Percentiles rank a stretch among this genome's conserved stretches.
phyloP scores from a whole-genome alignment of 2,888 invertebrate genomes.

The Drosophila nr. perissopoda region DNA sequence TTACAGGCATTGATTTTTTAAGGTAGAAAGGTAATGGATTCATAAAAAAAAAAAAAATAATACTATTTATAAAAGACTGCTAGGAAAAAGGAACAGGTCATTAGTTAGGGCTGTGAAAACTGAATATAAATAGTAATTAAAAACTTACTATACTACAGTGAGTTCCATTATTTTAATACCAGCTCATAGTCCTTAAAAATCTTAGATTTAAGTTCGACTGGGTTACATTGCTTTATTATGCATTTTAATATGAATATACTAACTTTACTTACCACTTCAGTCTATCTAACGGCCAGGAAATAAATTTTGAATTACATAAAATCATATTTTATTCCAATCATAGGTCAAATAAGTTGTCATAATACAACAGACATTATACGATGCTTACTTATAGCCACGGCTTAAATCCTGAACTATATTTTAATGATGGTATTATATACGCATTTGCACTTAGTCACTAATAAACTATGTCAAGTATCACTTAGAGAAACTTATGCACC shows the following conservation, averaged over 20 bases:
- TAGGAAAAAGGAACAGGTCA: not conserved
- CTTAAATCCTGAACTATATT: constrained; percentile 16
- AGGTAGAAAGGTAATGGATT: not conserved
- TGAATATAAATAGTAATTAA: not conserved
- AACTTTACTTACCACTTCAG: not conserved
- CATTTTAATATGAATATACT: not conserved
- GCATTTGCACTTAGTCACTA: constrained; percentile 62
- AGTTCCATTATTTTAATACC: not conserved
- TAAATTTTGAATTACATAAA: constrained; percentile 30
- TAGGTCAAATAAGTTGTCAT: constrained; percentile 20
- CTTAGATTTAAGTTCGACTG: not conserved
- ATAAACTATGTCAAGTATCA: constrained; percentile 73
- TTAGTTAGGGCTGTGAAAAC: not conserved
- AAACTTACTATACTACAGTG: not conserved
- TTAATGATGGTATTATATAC: constrained; percentile 51
- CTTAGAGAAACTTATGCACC: constrained; percentile 55
- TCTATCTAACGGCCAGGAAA: not conserved
- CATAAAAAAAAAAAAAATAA: not conserved
- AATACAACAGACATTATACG: constrained; percentile 40
- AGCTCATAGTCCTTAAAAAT: not conserved
- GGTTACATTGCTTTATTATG: not conserved
- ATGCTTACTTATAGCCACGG: constrained; percentile 22
- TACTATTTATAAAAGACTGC: not conserved
- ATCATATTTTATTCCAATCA: constrained; percentile 44
- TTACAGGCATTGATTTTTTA: constrained; percentile 20